phyloP scores from a whole-genome alignment of 2,113 vertebrate genomes.

The Piprites chloris region DNA sequence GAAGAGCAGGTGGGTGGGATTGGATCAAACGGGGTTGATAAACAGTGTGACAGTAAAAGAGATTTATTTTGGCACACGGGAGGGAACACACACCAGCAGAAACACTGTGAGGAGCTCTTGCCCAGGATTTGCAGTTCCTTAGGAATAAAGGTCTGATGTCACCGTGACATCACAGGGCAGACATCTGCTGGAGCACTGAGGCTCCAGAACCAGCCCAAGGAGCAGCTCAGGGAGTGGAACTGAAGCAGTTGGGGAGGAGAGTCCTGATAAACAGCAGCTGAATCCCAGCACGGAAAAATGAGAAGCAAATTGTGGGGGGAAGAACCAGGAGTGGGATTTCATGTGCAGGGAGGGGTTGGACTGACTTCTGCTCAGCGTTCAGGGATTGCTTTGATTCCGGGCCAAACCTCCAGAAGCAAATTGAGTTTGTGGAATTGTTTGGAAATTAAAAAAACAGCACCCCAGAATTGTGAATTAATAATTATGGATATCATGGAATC shows the following conservation, averaged over 20 bases:
- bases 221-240: background rate
- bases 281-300: background rate
- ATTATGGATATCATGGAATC: background rate
- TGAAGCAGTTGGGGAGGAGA: background rate
- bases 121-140: background rate
- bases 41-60: background rate
- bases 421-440: background rate
- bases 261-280: background rate
- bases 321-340: background rate
- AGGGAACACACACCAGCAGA: too few relatives aligned
- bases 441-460: background rate
- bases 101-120: background rate
- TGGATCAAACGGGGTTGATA: background rate
- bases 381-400: background rate
- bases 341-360: background rate
- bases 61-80: background rate
- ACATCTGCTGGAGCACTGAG: background rate
- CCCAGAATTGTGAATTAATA: background rate
- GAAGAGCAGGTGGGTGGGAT: background rate
- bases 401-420: background rate
- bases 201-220: background rate
- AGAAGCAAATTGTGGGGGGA: rapidly evolving
- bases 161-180: background rate
- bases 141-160: background rate
- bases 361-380: background rate